Base-by-base conservation (phyloP, 2,113 vertebrate species). In the Muntiacus reevesi region DNA sequence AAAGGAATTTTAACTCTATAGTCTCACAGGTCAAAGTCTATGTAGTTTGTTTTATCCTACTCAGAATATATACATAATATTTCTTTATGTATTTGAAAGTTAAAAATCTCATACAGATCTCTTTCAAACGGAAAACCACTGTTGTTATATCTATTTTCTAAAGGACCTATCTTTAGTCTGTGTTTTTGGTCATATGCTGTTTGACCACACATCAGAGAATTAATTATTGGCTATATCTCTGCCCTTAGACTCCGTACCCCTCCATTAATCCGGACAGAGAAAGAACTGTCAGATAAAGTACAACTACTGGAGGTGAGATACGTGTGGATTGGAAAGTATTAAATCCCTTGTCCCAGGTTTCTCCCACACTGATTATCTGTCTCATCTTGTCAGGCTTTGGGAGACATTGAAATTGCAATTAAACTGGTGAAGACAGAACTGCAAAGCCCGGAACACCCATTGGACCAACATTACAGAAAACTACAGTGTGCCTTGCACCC, bases 341-440 rank as follows among this genome's bases (percentile, higher is more conserved):
- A 91, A 36, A 76, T 83, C 16, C 47, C 45, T 97, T 95, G n/a
- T 40, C 27, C 71, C 45, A 7, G 9, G 8, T 52, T 76, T 21
- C 40, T 64, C 9, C 45, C 30, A 23, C 15, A n/a, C 2, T 59
- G 36, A 84, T 36, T 79, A 16, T 92, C 0, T 54, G 7, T 96
- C 71, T 92, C 47, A 23, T 90, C 76, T 74, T 71, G n/a, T 79
- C 88, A 99, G 99, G 99, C 99, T 1, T 98, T 99, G 87, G 98
- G 99, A 79, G 99, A 99, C 97, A 99, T 99, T 95, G 99, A 99
- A 98, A 99, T 99, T 19, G 99, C 99, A 3, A 99, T 99, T 89
- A 99, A 99, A 91, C 98, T 99, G 98, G 99, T 99, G 33, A 98
- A 98, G 95, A 98, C 99, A 9, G 98, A 99, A 50, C 81, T 97